These are phyloP conservation scores for Eupeodes corollae DNA, from an alignment of 1,140 invertebrate species.

Conservation along the genomic window DNA sequence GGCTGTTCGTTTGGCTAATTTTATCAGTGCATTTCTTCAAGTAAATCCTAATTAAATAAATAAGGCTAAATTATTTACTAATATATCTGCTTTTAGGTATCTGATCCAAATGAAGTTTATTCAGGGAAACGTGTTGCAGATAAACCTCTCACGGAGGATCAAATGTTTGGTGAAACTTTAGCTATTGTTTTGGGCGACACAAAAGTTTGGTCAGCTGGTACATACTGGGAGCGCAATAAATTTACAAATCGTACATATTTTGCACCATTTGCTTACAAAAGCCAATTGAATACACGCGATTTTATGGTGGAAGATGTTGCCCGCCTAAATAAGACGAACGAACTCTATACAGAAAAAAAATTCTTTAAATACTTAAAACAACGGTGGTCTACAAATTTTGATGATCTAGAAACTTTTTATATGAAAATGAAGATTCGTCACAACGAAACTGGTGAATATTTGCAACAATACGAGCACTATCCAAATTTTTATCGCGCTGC, in stretches of 20 bases:
- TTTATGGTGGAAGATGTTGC: conserved; percentile 82
- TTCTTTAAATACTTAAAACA: conserved; percentile 84
- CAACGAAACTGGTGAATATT: conserved; percentile 71
- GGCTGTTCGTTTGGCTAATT: conserved; percentile 87
- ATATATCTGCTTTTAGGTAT: conserved; percentile 46
- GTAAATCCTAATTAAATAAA: conserved; percentile 34
- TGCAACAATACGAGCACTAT: conserved; percentile 79
- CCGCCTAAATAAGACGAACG: conserved; percentile 63
- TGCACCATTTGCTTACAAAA: conserved; percentile 88
- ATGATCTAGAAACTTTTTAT: conserved; percentile 81
- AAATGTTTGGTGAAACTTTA: conserved; percentile 88
- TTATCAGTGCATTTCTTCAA: conserved; percentile 88
- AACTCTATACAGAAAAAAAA: conserved; percentile 70
- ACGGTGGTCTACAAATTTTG: conserved; percentile 88
- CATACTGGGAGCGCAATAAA: conserved; percentile 91
- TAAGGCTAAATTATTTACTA: neutral
- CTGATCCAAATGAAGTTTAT: conserved; percentile 89
- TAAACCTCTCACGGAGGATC: conserved; percentile 79
- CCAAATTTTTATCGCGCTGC: conserved; percentile 82
- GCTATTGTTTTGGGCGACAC: conserved; percentile 82
- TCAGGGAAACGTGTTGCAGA: conserved; percentile 82
- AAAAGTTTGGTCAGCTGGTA: conserved; percentile 82
- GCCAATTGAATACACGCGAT: conserved; percentile 66
- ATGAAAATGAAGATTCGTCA: conserved; percentile 86
- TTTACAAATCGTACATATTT: conserved; percentile 88